Conservation (phyloP, 2,113 vertebrate genomes). For the Solea solea region DNA sequence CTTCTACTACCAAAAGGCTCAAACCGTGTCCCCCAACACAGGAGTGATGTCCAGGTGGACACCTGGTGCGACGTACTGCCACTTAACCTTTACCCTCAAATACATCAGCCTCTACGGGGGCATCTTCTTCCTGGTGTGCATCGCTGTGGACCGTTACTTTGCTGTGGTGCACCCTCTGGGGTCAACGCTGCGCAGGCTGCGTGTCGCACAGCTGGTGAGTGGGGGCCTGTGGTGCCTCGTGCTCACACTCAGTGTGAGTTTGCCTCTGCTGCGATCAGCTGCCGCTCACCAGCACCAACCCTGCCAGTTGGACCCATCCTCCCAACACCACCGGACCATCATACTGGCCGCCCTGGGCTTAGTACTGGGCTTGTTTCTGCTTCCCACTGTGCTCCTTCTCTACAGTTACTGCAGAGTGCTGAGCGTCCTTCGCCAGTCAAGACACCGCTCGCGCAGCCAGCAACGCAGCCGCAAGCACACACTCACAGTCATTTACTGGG, state of each 20-base stretch:
- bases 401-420: conserved; percentile 78
- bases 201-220: conserved; percentile 63
- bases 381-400: conserved; percentile 73
- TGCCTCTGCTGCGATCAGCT: conserved; percentile 67
- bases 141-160: conserved; percentile 78
- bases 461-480: conserved; percentile 49
- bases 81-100: conserved; percentile 78
- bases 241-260: conserved; percentile 66
- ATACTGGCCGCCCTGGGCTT: conserved; percentile 70
- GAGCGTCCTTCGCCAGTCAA: conserved; percentile 54
- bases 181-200: conserved; percentile 31
- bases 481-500: conserved; percentile 77
- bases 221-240: conserved; percentile 76
- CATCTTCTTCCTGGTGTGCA: conserved; percentile 82
- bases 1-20: conserved; percentile 73
- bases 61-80: conserved; percentile 63
- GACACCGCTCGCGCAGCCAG: conserved; percentile 35
- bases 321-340: conserved; percentile 53
- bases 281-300: conserved; percentile 41
- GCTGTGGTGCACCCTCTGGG: conserved; percentile 74
- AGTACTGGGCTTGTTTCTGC: conserved; percentile 68
- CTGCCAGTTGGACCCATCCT: conserved; percentile 72
- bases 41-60: conserved; percentile 37
- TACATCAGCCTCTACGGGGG: conserved; percentile 82
- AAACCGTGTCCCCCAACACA: conserved; percentile 4